A percentile compares a stretch with the other conserved stretches of the same genome.
These are phyloP conservation scores for Drosophila pachea DNA, from an alignment of 1,140 invertebrate genomes.

Conservation along the genomic window DNA sequence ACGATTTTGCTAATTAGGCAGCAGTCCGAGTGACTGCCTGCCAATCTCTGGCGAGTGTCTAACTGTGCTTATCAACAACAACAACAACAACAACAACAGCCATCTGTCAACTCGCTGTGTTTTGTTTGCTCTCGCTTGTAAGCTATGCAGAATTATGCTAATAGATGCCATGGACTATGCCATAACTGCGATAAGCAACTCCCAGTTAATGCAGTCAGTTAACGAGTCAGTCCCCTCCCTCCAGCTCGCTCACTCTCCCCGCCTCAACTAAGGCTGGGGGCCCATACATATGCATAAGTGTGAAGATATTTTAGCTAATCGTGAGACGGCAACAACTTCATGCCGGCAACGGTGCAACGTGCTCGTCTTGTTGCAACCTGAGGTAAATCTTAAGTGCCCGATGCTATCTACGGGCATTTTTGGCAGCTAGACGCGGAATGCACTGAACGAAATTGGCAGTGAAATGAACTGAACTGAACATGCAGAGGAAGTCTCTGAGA, in stretches of 20 bases:
- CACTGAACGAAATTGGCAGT: no score
- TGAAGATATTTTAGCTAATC: conserved; percentile 36
- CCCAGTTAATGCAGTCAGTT: conserved; percentile 50
- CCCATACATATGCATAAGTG: conserved; percentile 63
- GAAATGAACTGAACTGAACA: no score
- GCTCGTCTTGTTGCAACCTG: conserved; percentile 15
- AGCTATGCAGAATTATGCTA: conserved; percentile 72
- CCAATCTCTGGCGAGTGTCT: conserved; percentile 25
- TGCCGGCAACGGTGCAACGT: conserved; percentile 3
- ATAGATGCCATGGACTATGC: conserved; percentile 45
- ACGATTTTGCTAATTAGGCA: conserved; percentile 72
- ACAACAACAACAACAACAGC: background rate
- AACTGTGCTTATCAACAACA: conserved; percentile 29
- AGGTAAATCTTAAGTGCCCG: conserved; percentile 22
- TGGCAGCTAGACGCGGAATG: conserved; percentile 7
- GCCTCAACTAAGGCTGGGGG: conserved; percentile 16
- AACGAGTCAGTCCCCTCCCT: conserved; percentile 23
- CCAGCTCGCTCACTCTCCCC: background rate
- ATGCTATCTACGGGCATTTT: conserved; percentile 11
- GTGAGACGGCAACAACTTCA: conserved; percentile 19
- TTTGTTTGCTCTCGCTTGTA: conserved; percentile 57
- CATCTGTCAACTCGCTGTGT: conserved; percentile 49
- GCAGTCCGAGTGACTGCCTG: conserved; percentile 7
- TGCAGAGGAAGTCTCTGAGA: no score
- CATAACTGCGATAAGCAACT: conserved; percentile 61